phyloP scores from a whole-genome alignment of 2,797 vertebrate genomes.

The Sebastolobus altivelis region DNA sequence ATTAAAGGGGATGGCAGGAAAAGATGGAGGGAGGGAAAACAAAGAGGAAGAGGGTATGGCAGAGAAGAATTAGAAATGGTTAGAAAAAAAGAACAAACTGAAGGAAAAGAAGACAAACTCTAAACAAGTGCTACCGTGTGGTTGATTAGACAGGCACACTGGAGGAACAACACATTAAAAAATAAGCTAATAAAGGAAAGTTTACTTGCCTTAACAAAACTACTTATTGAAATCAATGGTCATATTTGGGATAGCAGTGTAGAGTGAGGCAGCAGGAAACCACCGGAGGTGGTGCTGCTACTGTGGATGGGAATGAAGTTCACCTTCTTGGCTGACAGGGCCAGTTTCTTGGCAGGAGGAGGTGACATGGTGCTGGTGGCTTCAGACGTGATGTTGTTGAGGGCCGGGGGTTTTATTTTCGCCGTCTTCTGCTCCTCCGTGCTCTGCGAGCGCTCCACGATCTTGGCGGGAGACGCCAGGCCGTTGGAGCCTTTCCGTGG shows the following conservation, averaged over 20 bases:
- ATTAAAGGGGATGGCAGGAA: constrained; percentile 71
- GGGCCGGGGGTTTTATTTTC: constrained; percentile 83
- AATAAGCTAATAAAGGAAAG: constrained; percentile 21
- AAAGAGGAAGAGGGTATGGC: constrained; percentile 79
- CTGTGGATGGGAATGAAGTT: constrained; percentile 50
- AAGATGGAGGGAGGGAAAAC: constrained; percentile 78
- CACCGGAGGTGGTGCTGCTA: constrained; percentile 39
- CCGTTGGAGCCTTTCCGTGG: constrained; percentile 75
- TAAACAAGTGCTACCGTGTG: constrained; percentile 74
- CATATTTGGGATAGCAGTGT: constrained; percentile 43
- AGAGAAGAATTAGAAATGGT: constrained; percentile 96
- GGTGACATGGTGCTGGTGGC: constrained; percentile 87
- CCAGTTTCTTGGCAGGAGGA: constrained; percentile 91
- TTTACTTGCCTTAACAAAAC: constrained; percentile 36
- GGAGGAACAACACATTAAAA: constrained; percentile 50
- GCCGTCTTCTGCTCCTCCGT: constrained; percentile 75
- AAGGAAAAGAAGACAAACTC: constrained; percentile 84
- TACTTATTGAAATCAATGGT: constrained; percentile 52
- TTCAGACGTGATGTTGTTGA: constrained; percentile 80
- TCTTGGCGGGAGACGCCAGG: constrained; percentile 81
- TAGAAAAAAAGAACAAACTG: constrained; percentile 89
- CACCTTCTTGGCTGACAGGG: constrained; percentile 94
- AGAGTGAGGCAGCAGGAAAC: constrained; percentile 58
- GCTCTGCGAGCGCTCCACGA: constrained; percentile 72
- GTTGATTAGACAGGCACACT: constrained; percentile 75